Evolutionary conservation across 2,888 invertebrate species (phyloP), one percentile per base, ranked within the genome.

Genomic region (Mactromeris polynyma): DNA sequence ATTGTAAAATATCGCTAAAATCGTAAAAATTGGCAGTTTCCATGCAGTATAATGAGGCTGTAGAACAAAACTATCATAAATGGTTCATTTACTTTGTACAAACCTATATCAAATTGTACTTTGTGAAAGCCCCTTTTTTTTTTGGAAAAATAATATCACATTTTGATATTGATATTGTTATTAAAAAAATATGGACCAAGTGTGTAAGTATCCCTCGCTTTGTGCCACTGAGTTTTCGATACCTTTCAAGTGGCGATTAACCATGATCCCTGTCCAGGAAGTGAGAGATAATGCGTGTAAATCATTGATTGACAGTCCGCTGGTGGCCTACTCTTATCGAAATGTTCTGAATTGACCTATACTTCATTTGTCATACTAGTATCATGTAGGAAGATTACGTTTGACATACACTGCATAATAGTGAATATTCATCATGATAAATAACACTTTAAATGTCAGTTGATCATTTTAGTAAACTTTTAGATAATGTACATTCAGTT

Each of bases 251-350:
- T 26, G 58, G 58, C 36, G 73, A 73, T 73, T 73, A 36, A 36
- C 14, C 26, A 33, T 17, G 73, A 73, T 73, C 36, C 3, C 11
- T 19, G 38, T 38, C 36, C 33, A 42, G 81, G 81, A 81, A 81
- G 54, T n/a, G 31, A 54, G 36, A 36, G 58, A 81, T 81, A 58
- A 81, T 58, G 51, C 19, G 14, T 51, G 33, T 58, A 36, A 31
- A 81, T 54, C n/a, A 33, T 4, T 19, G 36, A 81, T 33, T 51
- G 54, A 51, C 81, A 81, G 54, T 33, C 54, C 58, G 9, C 81
- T 58, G 81, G 58, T 38, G 54, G 58, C 21, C 58, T 51, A 46
- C 31, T 40, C 46, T 80, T 80, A 80, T 80, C 80, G n/a, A 6
- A 31, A 40, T 80, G 46, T 51, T 33, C 3, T 51, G 31, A 14